Evolutionary conservation across 2,113 vertebrate genomes (phyloP), one percentile per base, ranked within the genome.

Genomic region (Gallinago undulata): DNA sequence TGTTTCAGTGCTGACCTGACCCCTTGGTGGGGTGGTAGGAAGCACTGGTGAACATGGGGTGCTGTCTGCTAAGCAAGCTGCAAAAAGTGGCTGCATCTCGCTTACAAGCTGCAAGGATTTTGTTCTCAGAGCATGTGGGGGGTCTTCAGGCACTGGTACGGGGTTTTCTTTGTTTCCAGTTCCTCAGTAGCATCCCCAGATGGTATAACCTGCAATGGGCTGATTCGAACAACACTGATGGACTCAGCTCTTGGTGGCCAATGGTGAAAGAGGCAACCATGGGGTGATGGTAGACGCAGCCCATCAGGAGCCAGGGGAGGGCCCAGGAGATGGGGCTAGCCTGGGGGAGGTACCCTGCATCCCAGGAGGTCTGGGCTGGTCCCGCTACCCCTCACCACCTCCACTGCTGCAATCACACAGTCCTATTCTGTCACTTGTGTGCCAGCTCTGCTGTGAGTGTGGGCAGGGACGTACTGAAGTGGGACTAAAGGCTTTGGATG

Each of bases 271-370:
- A 96, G 90, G 47, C 21, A 15, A 69, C 59, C 2, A 8, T 97
- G 95, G 91, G 93, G 93, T 97, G 96, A 97, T 5, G 31, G 64
- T 60, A 96, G 90, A 80, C 64, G 76, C 84, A 96, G 93, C 92
- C 94, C 93, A 89, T 91, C 93, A 96, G 94, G 64, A 96, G 85
- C 55, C 84, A 96, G 93, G 94, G 97, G 93, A 96, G 94, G 94
- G 92, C 82, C 56, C 82, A 68, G 66, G 76, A 94, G 92, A 87
- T 74, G 62, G 50, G 73, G 51, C 48, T 76, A 69, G 78, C 50
- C 51, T 25, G 56, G 43, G 77, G 89, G 87, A 94, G 93, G 77
- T 87, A 64, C 51, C 23, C 37, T 74, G 63, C 72, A 53, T 57
- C 23, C 33, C 1, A 0, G 45, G 27, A 66, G 59, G 28, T 33